A percentile compares a stretch with the other conserved stretches of the same genome.
These are phyloP conservation scores for Bombus affinis DNA, from an alignment of 1,140 invertebrate species.

Conservation along the genomic window DNA sequence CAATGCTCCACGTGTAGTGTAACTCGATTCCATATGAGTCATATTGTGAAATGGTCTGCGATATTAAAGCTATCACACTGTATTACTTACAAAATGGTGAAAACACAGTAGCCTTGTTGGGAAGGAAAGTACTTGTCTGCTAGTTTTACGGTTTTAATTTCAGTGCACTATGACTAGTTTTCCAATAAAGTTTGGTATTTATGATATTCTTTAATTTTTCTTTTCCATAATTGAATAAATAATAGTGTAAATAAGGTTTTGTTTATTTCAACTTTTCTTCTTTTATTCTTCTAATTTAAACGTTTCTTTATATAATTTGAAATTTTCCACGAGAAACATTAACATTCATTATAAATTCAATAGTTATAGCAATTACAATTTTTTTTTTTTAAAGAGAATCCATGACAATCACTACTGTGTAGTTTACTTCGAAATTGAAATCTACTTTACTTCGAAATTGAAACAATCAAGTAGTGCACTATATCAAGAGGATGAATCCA, in stretches of 20 bases:
- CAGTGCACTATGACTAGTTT: too few species aligned
- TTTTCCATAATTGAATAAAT: neutral
- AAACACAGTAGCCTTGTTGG: neutral
- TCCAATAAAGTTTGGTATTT: neutral
- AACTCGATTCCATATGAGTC: conserved; percentile 27
- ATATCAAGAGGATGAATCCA: too few species aligned
- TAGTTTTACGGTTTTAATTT: neutral
- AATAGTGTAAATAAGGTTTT: neutral
- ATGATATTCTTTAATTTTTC: neutral
- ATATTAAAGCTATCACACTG: conserved; percentile 21
- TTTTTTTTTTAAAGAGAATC: too few species aligned
- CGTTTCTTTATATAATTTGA: neutral
- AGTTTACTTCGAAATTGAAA: too few species aligned
- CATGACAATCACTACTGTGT: too few species aligned
- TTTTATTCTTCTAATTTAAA: neutral
- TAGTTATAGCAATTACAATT: too few species aligned
- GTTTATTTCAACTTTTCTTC: neutral
- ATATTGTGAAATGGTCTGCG: neutral
- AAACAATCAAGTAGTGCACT: too few species aligned
- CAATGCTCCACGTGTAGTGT: conserved; percentile 17
- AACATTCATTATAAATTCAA: too few species aligned
- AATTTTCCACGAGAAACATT: too few species aligned
- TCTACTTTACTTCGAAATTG: too few species aligned
- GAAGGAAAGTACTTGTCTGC: neutral
- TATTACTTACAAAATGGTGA: conserved; percentile 5